Evolutionary conservation across 2,888 invertebrate genomes (phyloP), one percentile per base, ranked within the genome.

Genomic region (Phymatocera aterrima): DNA sequence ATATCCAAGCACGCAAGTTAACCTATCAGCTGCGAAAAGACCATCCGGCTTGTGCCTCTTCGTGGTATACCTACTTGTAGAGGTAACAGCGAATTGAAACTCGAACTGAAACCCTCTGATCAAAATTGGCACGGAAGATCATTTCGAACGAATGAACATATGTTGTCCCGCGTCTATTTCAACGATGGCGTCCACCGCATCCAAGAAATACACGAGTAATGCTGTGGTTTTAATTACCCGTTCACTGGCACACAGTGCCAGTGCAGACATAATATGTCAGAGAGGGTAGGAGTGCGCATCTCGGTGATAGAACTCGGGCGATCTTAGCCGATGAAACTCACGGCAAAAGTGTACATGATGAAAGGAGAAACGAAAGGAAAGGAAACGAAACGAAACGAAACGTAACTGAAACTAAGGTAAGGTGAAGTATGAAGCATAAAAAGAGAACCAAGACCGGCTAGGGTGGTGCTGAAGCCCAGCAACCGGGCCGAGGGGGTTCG

Each of bases 251-350:
- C 68, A 79, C 57, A 48, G 61, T 43, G 51, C 64, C 60, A 34
- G 54, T 31, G 51, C 46, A 46, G 61, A 51, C 64, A n/a, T n/a
- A 79, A 78, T 79, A 77, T 57, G 18, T 68, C 51, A 65, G 70
- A 81, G 65, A 57, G 75, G 68, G 46, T 28, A 31, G 68, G 43
- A 46, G 43, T 34, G 43, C 43, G 28, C 51, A 72, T 72, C 72
- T 72, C 72, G 72, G n/a, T 72, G 72, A 72, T 72, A 57, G 75
- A 31, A 15, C 75, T 54, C 74, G 77, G 79, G 74, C 77, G 81
- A 79, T 78, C 57, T 78, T 79, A 37, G 78, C 77, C 79, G 78
- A 77, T 79, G 78, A 81, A 72, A 79, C 77, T 28, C 54, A 79
- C 68, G 79, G 75, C 68, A 57, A 78, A 48, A 70, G 79, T 75